A percentile compares a stretch with the other conserved stretches of the same genome.
These are phyloP conservation scores for Sinonovacula constricta DNA, from an alignment of 1,140 invertebrate species.

Conservation along the genomic window DNA sequence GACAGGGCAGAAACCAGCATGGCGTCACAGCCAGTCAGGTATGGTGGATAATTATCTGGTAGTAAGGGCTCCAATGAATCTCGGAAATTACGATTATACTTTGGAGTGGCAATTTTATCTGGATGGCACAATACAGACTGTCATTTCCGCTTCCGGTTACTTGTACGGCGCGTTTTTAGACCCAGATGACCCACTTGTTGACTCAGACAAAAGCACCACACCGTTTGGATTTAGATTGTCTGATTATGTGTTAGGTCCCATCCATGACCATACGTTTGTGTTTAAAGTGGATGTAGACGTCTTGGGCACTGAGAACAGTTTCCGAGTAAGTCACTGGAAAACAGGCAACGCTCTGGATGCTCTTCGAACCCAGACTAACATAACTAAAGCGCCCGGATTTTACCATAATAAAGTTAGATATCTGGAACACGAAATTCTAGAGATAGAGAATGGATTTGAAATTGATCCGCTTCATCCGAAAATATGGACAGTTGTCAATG, in stretches of 20 bases:
- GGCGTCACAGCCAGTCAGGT: constrained; percentile 20
- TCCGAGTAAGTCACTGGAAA: constrained; percentile 34
- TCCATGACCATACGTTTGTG: constrained; percentile 38
- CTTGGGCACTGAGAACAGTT: constrained; percentile 31
- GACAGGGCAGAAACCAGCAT: constrained; percentile 33
- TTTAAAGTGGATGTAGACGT: constrained; percentile 48
- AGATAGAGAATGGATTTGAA: constrained; percentile 22
- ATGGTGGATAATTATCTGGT: constrained; percentile 36
- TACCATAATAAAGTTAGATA: constrained; percentile 33
- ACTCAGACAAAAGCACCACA: constrained; percentile 6
- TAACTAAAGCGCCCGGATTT: constrained; percentile 1
- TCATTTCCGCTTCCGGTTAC: constrained; percentile 39
- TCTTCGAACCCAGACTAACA: constrained; percentile 19
- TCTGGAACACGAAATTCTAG: constrained; percentile 8
- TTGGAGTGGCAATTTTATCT: constrained; percentile 35
- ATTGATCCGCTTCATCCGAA: constrained; percentile 24
- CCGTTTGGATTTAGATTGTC: constrained; percentile 30
- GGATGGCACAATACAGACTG: constrained; percentile 28
- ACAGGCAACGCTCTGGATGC: neutral
- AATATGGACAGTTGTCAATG: constrained; percentile 39
- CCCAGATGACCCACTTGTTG: constrained; percentile 22
- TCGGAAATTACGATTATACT: constrained; percentile 49
- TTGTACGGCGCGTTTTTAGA: constrained; percentile 44
- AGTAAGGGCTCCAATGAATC: constrained; percentile 39
- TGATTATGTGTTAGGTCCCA: constrained; percentile 28